phyloP scores from a whole-genome alignment of 1,140 invertebrate species.

The Dendroctonus ponderosae region DNA sequence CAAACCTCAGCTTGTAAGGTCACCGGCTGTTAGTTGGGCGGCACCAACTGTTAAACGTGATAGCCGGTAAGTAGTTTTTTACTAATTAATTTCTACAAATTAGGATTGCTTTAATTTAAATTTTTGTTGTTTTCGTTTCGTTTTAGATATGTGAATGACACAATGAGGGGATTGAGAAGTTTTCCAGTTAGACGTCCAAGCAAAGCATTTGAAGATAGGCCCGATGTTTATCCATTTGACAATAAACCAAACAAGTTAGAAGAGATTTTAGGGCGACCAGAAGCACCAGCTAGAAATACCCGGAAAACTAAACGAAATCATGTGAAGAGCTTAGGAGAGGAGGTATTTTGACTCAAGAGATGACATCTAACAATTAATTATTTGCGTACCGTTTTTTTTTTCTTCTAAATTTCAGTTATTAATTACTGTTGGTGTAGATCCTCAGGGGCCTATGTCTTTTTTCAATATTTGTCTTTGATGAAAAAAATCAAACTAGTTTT shows the following conservation, averaged over 20 bases:
- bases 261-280: slow-evolving; percentile 47
- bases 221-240: slow-evolving; percentile 42
- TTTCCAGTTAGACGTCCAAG: slow-evolving; percentile 29
- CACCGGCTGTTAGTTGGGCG: slow-evolving; percentile 35
- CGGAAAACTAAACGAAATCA: slow-evolving; percentile 44
- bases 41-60: slow-evolving; percentile 17
- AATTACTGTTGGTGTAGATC: neutral
- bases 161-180: slow-evolving; percentile 49
- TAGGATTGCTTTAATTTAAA: neutral
- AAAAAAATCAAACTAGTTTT: too few species aligned
- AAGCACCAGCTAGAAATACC: slow-evolving; percentile 43
- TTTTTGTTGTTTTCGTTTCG: neutral
- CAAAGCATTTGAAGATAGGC: slow-evolving; percentile 35
- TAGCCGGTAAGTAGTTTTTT: slow-evolving; percentile 21
- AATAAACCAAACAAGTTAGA: slow-evolving; percentile 46
- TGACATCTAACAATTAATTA: neutral
- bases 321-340: slow-evolving; percentile 50
- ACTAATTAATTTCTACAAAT: neutral
- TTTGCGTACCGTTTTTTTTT: neutral
- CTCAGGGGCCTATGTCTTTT: too few species aligned
- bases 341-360: slow-evolving; percentile 29
- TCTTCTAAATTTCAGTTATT: neutral
- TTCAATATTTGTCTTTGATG: too few species aligned
- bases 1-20: slow-evolving; percentile 36
- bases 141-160: slow-evolving; percentile 33